Base-by-base conservation (phyloP, 1,140 invertebrate genomes). In the Drosophila arizonae region DNA sequence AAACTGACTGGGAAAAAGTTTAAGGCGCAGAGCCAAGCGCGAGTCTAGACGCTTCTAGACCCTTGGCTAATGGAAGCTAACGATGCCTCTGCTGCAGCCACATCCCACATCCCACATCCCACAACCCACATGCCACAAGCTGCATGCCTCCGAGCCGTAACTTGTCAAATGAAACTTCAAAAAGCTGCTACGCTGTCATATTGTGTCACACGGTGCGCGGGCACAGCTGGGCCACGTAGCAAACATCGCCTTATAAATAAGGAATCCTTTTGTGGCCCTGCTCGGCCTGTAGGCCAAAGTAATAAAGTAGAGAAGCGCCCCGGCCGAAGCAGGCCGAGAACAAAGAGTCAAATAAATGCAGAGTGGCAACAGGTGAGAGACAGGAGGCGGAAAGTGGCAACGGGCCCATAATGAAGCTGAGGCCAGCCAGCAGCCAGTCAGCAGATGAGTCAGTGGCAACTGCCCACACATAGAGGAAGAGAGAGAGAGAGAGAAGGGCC, bases 231-330 rank as follows among this genome's bases (percentile, higher is more conserved):
- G 63, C 55, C 70, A 72, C 64, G 70, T 67, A 61, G 70, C 36
- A 39, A 58, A 43, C 28, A 54, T 48, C 68, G 58, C 56, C 33
- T 21, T 41, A 54, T 62, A 36, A 28, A 77, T 28, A 61, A 61
- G 69, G 26, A 64, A 30, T 76, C 43, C 45, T 36, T 72, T 81
- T 77, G 68, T 69, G 66, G 67, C 62, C 43, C 50, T 21, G n/a
- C 30, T 65, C 64, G 67, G 79, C 72, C 78, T 69, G 65, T 48
- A 65, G 79, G 79, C 74, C 66, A 77, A 81, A 81, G 74, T 81
- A 81, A 81, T 81, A 84, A 82, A 61, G 65, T 68, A 76, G 55
- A 67, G 62, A 66, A 61, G 46, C 48, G 50, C 46, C 63, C 43
- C 17, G 15, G 43, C 41, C 9, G 13, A 24, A 24, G 21, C 21